Evolutionary conservation across 2,888 invertebrate species (phyloP).

Genomic region (Conus canariensis): DNA sequence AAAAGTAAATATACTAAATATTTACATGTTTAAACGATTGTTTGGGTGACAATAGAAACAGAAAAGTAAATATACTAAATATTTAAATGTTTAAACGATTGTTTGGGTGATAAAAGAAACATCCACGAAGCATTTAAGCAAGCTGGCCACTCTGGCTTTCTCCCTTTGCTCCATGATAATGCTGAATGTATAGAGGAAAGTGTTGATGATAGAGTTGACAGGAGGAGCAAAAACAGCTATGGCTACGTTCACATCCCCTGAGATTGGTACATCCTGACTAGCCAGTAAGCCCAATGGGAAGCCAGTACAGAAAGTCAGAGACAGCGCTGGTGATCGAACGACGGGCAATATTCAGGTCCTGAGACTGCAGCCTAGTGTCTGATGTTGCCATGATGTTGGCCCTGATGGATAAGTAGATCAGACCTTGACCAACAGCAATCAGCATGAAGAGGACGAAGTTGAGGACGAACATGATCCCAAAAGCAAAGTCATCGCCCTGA

Average conservation of each 20-base stretch:
- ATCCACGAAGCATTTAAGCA: constrained; percentile 4
- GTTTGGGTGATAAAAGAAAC: too few relatives aligned
- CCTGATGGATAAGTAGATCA: background rate
- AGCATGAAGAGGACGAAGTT: constrained; percentile 12
- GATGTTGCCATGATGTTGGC: background rate
- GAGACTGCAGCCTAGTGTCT: background rate
- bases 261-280: background rate
- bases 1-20: too few relatives aligned
- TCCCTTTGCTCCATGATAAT: background rate
- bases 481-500: background rate
- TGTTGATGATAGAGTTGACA: constrained; percentile 19
- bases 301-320: constrained; percentile 5
- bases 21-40: too few relatives aligned
- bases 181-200: constrained; percentile 13
- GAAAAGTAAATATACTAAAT: too few relatives aligned
- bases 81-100: too few relatives aligned
- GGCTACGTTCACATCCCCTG: constrained; percentile 11
- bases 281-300: constrained; percentile 1
- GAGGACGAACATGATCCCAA: constrained; percentile 10
- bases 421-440: background rate
- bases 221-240: background rate
- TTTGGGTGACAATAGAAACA: too few relatives aligned
- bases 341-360: background rate
- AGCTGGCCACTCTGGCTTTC: background rate
- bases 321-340: background rate